A percentile compares a stretch with the other conserved stretches of the same genome.
These are phyloP conservation scores for Odontesthes bonariensis DNA, from an alignment of 2,113 vertebrate species.

Conservation along the genomic window DNA sequence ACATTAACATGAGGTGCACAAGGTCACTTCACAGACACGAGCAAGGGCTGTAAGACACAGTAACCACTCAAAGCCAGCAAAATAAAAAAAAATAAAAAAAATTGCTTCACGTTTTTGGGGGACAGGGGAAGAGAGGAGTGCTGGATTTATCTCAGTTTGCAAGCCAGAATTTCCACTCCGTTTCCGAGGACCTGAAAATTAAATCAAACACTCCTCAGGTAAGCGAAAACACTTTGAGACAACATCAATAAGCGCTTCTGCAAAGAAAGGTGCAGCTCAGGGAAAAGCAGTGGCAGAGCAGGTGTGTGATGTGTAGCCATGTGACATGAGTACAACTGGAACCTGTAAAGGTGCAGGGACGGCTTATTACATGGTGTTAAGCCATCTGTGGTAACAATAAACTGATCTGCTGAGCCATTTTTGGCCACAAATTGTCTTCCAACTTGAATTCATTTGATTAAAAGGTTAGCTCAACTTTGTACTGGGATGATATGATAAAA, in stretches of 20 bases:
- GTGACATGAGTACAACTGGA: conserved; percentile 18
- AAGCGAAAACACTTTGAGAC: conserved; percentile 48
- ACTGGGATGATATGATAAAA: neutral
- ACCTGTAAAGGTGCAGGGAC: conserved; percentile 6
- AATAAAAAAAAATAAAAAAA: conserved; percentile 57
- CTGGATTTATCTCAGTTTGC: conserved; percentile 78
- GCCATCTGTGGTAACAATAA: neutral
- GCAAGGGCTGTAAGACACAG: conserved; percentile 46
- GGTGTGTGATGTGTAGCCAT: conserved; percentile 26
- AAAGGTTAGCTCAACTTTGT: neutral
- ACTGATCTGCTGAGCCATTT: neutral
- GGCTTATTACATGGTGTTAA: neutral
- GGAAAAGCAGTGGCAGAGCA: conserved; percentile 55
- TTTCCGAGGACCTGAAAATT: conserved; percentile 79
- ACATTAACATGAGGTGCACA: conserved; percentile 39
- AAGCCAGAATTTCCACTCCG: conserved; percentile 72
- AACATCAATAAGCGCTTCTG: conserved; percentile 39
- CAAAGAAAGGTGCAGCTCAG: conserved; percentile 35
- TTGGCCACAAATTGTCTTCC: neutral
- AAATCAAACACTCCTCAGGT: conserved; percentile 81
- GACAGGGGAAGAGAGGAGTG: conserved; percentile 78
- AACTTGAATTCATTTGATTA: conserved; percentile 1
- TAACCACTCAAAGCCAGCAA: conserved; percentile 54
- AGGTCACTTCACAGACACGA: conserved; percentile 65
- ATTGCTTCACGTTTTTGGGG: conserved; percentile 76